Percentiles rank a stretch among this genome's conserved stretches.
Conservation (phyloP, 2,888 invertebrate genomes). For the Copidosoma aretas region DNA sequence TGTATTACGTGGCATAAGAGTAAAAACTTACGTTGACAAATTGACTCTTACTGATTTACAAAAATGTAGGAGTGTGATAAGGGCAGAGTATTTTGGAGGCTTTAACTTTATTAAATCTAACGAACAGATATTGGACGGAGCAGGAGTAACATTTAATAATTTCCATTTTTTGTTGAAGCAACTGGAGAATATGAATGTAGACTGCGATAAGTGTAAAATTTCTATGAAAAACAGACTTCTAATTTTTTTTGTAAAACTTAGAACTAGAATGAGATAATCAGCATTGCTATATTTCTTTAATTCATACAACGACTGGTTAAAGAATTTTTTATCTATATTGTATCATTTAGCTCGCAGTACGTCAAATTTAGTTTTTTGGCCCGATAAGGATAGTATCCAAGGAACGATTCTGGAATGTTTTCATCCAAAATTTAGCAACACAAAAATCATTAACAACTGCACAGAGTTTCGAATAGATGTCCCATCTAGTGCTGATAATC, state of each 20-base stretch:
- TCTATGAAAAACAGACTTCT: conserved; percentile 40
- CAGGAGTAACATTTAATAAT: conserved; percentile 34
- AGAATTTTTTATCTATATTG: conserved; percentile 35
- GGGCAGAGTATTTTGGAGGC: conserved; percentile 31
- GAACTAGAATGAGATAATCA: conserved; percentile 43
- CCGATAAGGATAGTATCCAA: conserved; percentile 18
- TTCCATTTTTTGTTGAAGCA: conserved; percentile 36
- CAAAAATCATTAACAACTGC: conserved; percentile 39
- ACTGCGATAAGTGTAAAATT: conserved; percentile 31
- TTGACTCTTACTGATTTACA: no score
- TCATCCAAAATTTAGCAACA: conserved; percentile 23
- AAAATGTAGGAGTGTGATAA: no score
- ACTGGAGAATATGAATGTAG: conserved; percentile 6
- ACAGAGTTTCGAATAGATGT: conserved; percentile 36
- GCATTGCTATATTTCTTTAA: conserved; percentile 42
- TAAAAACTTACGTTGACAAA: no score
- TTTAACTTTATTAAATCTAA: conserved; percentile 36
- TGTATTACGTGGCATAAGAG: not conserved
- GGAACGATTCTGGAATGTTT: conserved; percentile 27
- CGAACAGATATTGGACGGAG: conserved; percentile 34
- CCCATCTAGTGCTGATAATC: conserved; percentile 23
- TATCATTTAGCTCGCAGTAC: conserved; percentile 12
- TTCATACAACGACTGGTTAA: conserved; percentile 41
- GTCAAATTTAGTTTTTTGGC: conserved; percentile 26
- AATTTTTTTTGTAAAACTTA: conserved; percentile 44